These are phyloP conservation scores for Acrocephalus arundinaceus DNA, from an alignment of 2,113 vertebrate species.

Conservation along the genomic window DNA sequence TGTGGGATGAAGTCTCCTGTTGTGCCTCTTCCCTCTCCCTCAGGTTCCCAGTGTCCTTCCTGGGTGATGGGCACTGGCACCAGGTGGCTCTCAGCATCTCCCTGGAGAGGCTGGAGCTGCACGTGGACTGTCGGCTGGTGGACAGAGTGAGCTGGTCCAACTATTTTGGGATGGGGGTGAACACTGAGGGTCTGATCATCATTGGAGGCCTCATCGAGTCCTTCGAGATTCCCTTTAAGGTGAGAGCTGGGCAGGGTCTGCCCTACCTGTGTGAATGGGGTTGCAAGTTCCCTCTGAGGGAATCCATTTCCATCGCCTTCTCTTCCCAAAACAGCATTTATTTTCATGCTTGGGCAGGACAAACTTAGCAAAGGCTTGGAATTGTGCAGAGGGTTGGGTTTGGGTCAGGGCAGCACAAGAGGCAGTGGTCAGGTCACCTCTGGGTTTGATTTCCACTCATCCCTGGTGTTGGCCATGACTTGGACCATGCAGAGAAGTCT, in stretches of 20 bases:
- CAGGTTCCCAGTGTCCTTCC: conserved; percentile 81
- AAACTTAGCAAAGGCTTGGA: neutral
- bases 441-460: neutral
- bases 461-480: neutral
- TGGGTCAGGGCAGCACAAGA: neutral
- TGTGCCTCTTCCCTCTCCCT: neutral
- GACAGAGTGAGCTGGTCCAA: conserved; percentile 83
- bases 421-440: neutral
- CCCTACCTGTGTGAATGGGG: neutral
- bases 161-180: conserved; percentile 76
- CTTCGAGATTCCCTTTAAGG: conserved; percentile 86
- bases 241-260: conserved; percentile 37
- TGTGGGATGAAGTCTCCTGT: neutral
- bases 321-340: neutral
- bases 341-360: neutral
- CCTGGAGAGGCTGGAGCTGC: conserved; percentile 72
- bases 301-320: neutral
- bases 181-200: conserved; percentile 79
- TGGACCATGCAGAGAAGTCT: neutral
- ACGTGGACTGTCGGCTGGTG: conserved; percentile 84
- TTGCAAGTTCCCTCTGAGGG: neutral
- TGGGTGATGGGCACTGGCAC: conserved; percentile 85
- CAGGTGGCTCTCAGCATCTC: conserved; percentile 81
- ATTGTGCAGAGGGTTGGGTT: neutral
- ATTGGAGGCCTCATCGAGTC: conserved; percentile 80